Evolutionary conservation across 2,797 vertebrate species (phyloP), one percentile per base, ranked within the genome.

Genomic region (Thalassophryne amazonica): DNA sequence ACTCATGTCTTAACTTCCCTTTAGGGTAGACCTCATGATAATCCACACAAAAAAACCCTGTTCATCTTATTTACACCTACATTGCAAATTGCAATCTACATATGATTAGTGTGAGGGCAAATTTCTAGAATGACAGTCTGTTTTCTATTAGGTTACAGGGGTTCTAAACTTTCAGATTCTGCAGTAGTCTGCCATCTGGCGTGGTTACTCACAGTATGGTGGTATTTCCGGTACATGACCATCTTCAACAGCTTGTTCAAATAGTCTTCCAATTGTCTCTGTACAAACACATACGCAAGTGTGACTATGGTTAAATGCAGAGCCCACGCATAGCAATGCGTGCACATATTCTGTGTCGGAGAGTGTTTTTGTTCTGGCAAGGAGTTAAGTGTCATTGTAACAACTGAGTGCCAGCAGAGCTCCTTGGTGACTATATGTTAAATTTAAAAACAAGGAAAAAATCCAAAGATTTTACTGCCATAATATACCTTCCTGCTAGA

Each of bases 181-280:
- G 21, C 24, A 14, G 34, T 16, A 42, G n/a, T n/a, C n/a, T n/a
- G n/a, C n/a, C n/a, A n/a, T 5, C 71, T 24, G 21, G 51, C 46
- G 23, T 1, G 51, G 19, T 63, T 74, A 89, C 95, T 96, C 91
- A 99, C 97, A 16, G 95, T 99, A 27, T 97, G 93, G 45, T 96
- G 92, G 69, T 98, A 98, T 86, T 96, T 97, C 75, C 90, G 93
- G 83, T 99, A 99, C 90, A 97, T 86, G 0, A 93, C 87, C 94
- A 97, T 98, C 87, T 90, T 95, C 60, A 99, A 87, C 73, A 99
- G 89, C 61, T 92, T 95, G 79, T 94, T 93, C 85, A 99, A 76
- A 78, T 99, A 99, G 82, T 99, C 96, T 63, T 99, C 97, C 78
- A 99, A 86, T 54, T 99, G 97, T 84, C 91, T 98, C 97, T 99